Evolutionary conservation across 1,140 invertebrate genomes (phyloP).

Genomic region (Drosophila ficusphila): DNA sequence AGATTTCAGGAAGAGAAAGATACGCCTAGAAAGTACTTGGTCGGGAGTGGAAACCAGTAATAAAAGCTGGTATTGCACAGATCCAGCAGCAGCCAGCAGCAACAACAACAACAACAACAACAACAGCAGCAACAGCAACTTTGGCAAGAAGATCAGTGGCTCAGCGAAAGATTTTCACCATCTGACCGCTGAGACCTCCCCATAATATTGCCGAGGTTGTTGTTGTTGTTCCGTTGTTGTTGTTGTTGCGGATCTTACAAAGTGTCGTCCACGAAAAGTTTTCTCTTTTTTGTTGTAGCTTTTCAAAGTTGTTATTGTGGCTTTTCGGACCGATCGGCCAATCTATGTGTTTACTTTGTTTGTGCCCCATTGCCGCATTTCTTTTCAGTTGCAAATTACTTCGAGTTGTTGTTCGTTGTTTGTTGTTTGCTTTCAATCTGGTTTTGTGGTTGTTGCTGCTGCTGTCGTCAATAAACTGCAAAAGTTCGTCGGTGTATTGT

Average conservation of each 20-base stretch:
- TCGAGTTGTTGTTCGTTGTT: constrained; percentile 58
- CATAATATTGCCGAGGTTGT: constrained; percentile 4
- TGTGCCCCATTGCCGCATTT: constrained; percentile 59
- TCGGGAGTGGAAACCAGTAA: constrained; percentile 5
- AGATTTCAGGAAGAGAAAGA: background rate
- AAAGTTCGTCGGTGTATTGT: constrained; percentile 46
- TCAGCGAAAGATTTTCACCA: constrained; percentile 40
- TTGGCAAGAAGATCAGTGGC: constrained; percentile 26
- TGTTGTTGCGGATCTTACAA: constrained; percentile 45
- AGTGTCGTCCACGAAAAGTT: constrained; percentile 73
- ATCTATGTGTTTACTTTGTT: constrained; percentile 51
- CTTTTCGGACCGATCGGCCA: constrained; percentile 26
- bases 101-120: constrained; percentile 5
- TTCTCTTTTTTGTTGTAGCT: constrained; percentile 60
- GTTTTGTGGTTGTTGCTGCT: constrained; percentile 43
- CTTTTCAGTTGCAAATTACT: constrained; percentile 79
- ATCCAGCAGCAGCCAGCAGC: constrained; percentile 20
- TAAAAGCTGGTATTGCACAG: constrained; percentile 8
- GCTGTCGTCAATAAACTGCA: constrained; percentile 61
- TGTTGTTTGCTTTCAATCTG: constrained; percentile 55
- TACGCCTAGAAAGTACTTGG: background rate
- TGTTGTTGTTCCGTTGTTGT: background rate
- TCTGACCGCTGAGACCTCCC: constrained; percentile 45
- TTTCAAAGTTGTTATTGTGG: constrained; percentile 10
- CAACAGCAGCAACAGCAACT: constrained; percentile 6